Conservation (phyloP, 2,888 invertebrate genomes). For the Pristionchus arcanus region DNA sequence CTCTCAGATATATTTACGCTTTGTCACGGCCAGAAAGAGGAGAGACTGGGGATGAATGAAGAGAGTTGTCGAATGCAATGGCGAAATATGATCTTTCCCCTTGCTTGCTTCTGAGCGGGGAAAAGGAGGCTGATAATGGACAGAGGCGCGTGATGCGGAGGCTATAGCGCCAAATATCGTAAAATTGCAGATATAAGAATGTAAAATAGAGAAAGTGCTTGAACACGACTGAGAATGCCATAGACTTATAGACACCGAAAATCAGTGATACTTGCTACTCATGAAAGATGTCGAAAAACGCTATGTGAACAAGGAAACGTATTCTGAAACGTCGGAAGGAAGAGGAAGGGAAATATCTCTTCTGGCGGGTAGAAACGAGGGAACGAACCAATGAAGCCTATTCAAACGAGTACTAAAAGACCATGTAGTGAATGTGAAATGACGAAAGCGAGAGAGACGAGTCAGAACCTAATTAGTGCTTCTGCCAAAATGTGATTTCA, state of each 20-base stretch:
- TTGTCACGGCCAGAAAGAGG: background rate
- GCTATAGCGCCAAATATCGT: background rate
- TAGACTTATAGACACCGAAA: too few relatives aligned
- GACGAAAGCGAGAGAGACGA: too few relatives aligned
- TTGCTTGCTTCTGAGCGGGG: background rate
- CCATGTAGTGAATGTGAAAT: too few relatives aligned
- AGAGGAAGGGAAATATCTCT: background rate
- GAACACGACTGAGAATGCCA: too few relatives aligned
- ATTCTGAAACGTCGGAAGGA: too few relatives aligned
- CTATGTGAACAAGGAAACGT: too few relatives aligned
- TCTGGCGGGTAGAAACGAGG: background rate
- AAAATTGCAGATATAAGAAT: background rate
- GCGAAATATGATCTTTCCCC: slow-evolving; percentile 32
- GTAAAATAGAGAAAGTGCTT: background rate
- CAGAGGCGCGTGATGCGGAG: background rate
- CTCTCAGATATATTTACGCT: background rate
- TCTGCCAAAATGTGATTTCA: too few relatives aligned
- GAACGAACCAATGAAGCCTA: background rate
- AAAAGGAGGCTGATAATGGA: background rate
- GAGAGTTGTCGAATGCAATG: background rate
- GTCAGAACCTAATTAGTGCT: too few relatives aligned
- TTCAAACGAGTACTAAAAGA: too few relatives aligned
- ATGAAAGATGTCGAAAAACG: too few relatives aligned
- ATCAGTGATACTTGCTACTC: too few relatives aligned
- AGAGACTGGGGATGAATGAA: background rate